Evolutionary conservation across 2,797 vertebrate species (phyloP), one percentile per base, ranked within the genome.

Genomic region (Triplophysa bombifrons): DNA sequence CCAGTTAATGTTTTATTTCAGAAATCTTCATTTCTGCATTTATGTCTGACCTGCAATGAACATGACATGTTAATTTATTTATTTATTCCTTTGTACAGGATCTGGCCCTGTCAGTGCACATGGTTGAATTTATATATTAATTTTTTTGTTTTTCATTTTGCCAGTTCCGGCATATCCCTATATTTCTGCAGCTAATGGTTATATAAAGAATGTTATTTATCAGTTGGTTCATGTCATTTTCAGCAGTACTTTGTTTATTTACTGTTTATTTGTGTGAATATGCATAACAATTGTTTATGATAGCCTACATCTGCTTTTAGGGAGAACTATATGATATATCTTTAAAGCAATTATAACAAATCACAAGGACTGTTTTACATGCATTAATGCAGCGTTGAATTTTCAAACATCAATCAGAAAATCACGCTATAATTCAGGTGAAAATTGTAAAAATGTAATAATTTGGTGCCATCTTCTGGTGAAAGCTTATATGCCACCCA

Each of bases 391-490:
- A 17, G n/a, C 1, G 0, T 27, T 20, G 19, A 11, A 41, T 34
- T 30, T 0, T 44, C 20, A 55, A 11, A 16, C 17, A 69, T 55
- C 44, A 22, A 6, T 10, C n/a, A 17, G 9, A 41, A 44, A 1
- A 44, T 25, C 22, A 44, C 66, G 11, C 13, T 58, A 20, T 19
- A 60, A 58, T 3, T 72, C 20, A 72, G 0, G 1, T 2, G 10
- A 63, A 22, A 27, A 27, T 27, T 10, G 46, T 50, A 12, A 73
- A 30, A 73, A 30, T 14, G 20, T 25, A 63, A 74, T 19, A 5
- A 13, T 64, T 34, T 16, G 27, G 60, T 20, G 25, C 58, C 72
- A 63, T 61, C 72, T 63, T 48, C 22, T 63, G 72, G 58, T 61
- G 8, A 20, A 30, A 34, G 14, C 22, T 10, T 48, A 30, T n/a